Evolutionary conservation across 2,113 vertebrate genomes (phyloP).

Genomic region (Pardalotus punctatus): DNA sequence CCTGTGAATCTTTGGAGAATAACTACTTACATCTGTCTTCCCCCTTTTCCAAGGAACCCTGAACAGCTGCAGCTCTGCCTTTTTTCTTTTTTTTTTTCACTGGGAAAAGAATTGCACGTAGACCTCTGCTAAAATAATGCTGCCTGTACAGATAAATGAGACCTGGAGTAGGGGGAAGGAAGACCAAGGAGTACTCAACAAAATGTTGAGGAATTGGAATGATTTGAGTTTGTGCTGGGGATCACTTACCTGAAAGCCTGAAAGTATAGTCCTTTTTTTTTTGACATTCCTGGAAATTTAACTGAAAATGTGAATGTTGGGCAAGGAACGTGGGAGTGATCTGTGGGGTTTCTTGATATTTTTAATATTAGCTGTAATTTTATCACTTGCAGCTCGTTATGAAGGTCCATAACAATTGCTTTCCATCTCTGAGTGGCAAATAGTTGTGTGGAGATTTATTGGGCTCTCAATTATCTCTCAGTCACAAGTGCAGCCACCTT

Average conservation of each 20-base stretch:
- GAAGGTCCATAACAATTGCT: background rate
- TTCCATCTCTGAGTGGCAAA: background rate
- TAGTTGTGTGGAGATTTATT: conserved; percentile 27
- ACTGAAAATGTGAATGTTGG: background rate
- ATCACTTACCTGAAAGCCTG: background rate
- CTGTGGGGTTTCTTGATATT: background rate
- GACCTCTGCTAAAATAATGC: background rate
- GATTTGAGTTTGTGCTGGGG: background rate
- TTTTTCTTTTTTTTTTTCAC: background rate
- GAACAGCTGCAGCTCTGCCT: conserved; percentile 3
- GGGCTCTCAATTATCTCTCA: conserved; percentile 21
- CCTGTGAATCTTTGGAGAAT: conserved; percentile 35
- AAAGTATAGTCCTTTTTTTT: background rate
- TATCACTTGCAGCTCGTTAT: fast-evolving
- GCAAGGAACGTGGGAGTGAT: background rate
- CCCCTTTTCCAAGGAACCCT: background rate
- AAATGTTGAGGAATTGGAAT: background rate
- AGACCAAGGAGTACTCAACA: background rate
- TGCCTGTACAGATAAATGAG: background rate
- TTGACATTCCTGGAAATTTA: background rate
- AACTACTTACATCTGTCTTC: conserved; percentile 39
- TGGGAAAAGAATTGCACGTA: background rate
- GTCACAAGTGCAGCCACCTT: conserved; percentile 26
- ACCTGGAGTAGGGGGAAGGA: background rate
- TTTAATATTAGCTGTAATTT: background rate